Evolutionary conservation across 92 coral and sea anemone genomes (phyloP).

Genomic region (Isaurus tuberculatus): DNA sequence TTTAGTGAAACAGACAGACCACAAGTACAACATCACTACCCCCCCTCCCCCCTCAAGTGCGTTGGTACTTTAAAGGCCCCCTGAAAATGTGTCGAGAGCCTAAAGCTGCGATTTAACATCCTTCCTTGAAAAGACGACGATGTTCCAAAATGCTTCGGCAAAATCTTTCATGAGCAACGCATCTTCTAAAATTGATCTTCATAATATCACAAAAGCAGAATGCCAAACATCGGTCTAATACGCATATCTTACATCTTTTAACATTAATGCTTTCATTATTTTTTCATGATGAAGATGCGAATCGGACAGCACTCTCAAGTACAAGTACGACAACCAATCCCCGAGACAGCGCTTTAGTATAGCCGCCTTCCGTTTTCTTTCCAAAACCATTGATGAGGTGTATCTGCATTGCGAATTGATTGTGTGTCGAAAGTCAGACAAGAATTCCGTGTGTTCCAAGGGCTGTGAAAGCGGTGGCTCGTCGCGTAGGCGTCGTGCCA

Average conservation of each 20-base stretch:
- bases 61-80: no score
- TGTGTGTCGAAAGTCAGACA: conserved; percentile 34
- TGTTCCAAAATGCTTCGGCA: no score
- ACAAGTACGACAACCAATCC: conserved; percentile 29
- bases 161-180: no score
- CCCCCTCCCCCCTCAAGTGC: no score
- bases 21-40: no score
- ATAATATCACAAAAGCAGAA: no score
- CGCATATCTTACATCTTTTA: neutral
- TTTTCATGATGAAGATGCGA: conserved; percentile 1
- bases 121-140: no score
- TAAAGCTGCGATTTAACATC: no score
- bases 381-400: neutral
- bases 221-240: neutral
- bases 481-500: conserved; percentile 30
- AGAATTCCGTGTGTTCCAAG: conserved; percentile 29
- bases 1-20: no score
- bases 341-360: conserved; percentile 31
- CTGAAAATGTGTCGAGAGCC: no score
- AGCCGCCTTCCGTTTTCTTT: conserved; percentile 29
- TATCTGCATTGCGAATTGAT: conserved; percentile 23
- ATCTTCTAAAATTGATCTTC: no score
- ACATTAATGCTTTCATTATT: neutral
- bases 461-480: conserved; percentile 13
- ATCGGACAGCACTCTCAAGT: neutral